These are phyloP conservation scores for Stenodema calcarata DNA, from an alignment of 2,888 invertebrate species.

Conservation along the genomic window DNA sequence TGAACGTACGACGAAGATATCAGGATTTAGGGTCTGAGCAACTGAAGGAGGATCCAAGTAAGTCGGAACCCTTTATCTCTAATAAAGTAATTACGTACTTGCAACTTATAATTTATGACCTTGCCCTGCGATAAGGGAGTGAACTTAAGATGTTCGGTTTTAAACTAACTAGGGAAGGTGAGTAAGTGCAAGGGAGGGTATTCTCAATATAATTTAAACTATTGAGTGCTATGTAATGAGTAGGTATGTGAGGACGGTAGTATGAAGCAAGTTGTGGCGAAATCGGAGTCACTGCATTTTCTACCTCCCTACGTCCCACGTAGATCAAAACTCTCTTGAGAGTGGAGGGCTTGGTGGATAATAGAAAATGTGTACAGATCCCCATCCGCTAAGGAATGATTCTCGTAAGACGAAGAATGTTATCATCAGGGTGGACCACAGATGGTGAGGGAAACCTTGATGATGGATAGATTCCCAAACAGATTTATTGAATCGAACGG, in stretches of 20 bases:
- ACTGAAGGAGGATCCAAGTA: slow-evolving; percentile 29
- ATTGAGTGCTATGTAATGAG: too few species aligned
- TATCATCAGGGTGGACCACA: background rate
- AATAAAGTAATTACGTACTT: slow-evolving; percentile 41
- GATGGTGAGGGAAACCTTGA: background rate
- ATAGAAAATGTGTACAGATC: background rate
- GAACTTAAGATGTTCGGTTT: slow-evolving; percentile 13
- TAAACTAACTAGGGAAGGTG: background rate
- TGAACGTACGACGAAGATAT: slow-evolving; percentile 33
- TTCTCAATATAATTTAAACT: too few species aligned
- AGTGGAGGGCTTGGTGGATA: background rate
- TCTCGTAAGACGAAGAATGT: background rate
- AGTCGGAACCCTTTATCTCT: slow-evolving; percentile 29
- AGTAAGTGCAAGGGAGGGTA: background rate
- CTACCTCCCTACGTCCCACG: too few species aligned
- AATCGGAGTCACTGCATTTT: too few species aligned
- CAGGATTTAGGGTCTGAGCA: slow-evolving; percentile 26
- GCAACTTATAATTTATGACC: slow-evolving; percentile 25
- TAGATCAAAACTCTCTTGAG: background rate
- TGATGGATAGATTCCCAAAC: background rate
- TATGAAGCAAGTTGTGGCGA: too few species aligned
- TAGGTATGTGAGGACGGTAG: too few species aligned
- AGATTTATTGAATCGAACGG: background rate
- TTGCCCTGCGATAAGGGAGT: slow-evolving; percentile 9
- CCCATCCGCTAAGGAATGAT: background rate